Base-by-base conservation (phyloP, 2,797 vertebrate species). In the Trachurus trachurus region DNA sequence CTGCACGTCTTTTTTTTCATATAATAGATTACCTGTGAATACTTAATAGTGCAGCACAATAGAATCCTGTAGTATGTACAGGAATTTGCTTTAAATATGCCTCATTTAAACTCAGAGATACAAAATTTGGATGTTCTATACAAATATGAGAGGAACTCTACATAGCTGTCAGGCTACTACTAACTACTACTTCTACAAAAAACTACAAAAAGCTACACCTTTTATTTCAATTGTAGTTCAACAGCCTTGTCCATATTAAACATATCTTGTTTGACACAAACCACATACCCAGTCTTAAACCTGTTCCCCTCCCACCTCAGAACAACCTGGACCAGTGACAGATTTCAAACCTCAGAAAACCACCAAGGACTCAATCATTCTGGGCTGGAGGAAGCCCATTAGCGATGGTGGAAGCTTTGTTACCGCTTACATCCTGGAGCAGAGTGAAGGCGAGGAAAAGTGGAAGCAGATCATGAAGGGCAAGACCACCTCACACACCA, bases 341-440 rank as follows among this genome's bases (percentile, higher is more conserved):
- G 97, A 99, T 79, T 96, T 99, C 81, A 99, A 96, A 92, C 91
- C 96, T 71, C 86, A 90, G 66, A 94, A 95, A 68, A 93, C 98
- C 73, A 97, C 95, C 73, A 99, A 98, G 85, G 95, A 96, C 74
- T 97, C 97, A 0, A 96, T 98, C 76, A 96, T 82, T 66, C 90
- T 99, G 86, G 93, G 91, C 71, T 99, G 98, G 98, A 99, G 98
- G 90, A 99, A 98, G 81, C 98, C 98, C 54, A 82, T 96, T 74
- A 97, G 94, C 50, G 96, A 99, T 79, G 98, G 98, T 17, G 98
- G 98, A 88, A 99, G 98, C 87, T 92, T 95, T 59, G 93, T 99
- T 79, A 95, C 74, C 9, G 96, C 96, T 42, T 99, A 99, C 78
- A 85, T 95, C 71, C 94, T 99, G 0, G 97, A 99, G 80, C 93